These are phyloP conservation scores for Amiota mariae DNA, from an alignment of 2,888 invertebrate species.

Conservation along the genomic window DNA sequence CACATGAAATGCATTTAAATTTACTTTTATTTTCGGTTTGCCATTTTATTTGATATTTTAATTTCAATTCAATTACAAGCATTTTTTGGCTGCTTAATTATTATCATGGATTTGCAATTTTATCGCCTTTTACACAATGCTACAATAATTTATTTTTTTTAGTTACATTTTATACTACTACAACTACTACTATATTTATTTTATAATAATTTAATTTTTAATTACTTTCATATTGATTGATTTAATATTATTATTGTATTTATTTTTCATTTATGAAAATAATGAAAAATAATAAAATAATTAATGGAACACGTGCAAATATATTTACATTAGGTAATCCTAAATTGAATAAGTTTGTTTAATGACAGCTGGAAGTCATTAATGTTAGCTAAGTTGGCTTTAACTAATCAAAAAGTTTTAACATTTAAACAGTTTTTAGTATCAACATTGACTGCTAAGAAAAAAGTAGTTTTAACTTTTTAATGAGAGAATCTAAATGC, in stretches of 20 bases:
- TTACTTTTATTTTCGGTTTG: background rate
- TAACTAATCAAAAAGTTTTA: too few relatives aligned
- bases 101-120: slow-evolving; percentile 2
- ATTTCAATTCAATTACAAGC: slow-evolving; percentile 5
- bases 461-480: too few relatives aligned
- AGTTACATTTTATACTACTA: background rate
- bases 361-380: too few relatives aligned
- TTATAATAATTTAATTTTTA: slow-evolving; percentile 12
- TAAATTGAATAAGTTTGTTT: too few relatives aligned
- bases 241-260: background rate
- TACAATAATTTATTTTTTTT: background rate
- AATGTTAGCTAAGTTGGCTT: too few relatives aligned
- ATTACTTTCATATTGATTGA: slow-evolving; percentile 6
- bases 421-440: too few relatives aligned
- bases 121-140: background rate
- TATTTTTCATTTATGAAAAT: too few relatives aligned
- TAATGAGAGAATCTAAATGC: too few relatives aligned
- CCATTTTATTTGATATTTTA: background rate
- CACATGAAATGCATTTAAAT: background rate
- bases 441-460: too few relatives aligned
- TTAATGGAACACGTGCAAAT: too few relatives aligned
- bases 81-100: slow-evolving; percentile 3
- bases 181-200: background rate
- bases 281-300: too few relatives aligned
- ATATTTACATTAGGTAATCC: too few relatives aligned